Percentiles rank a stretch among this genome's conserved stretches.
phyloP scores from a whole-genome alignment of 1,140 invertebrate species.

The Dreissena rostriformis region DNA sequence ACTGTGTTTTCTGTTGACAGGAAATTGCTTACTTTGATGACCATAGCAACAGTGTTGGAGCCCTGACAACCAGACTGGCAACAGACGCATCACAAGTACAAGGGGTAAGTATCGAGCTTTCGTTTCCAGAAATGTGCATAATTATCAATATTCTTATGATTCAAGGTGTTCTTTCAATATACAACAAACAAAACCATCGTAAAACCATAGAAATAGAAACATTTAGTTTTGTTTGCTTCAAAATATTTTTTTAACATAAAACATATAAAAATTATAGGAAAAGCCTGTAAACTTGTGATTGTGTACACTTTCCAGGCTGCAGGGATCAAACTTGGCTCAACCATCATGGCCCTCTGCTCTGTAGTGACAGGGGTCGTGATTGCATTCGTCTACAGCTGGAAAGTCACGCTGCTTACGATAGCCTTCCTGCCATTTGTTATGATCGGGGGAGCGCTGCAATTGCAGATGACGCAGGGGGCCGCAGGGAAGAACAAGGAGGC shows the following conservation, averaged over 20 bases:
- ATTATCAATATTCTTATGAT: no score
- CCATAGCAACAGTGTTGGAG: constrained; percentile 82
- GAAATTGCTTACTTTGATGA: constrained; percentile 84
- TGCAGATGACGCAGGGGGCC: constrained; percentile 80
- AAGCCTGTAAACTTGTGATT: not conserved
- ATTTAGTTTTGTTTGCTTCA: no score
- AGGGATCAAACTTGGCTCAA: constrained; percentile 80
- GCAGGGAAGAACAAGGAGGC: constrained; percentile 61
- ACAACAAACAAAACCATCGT: no score
- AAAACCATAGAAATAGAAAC: no score
- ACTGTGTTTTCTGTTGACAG: constrained; percentile 45
- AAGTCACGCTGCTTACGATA: constrained; percentile 90
- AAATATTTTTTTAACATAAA: no score
- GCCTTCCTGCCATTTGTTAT: constrained; percentile 86
- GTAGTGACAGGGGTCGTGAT: constrained; percentile 86
- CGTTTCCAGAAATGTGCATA: no score
- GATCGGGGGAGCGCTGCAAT: constrained; percentile 86
- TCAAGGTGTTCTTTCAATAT: no score
- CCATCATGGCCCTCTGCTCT: constrained; percentile 81
- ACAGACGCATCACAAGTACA: constrained; percentile 83
- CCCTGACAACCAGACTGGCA: constrained; percentile 82
- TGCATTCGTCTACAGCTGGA: constrained; percentile 91
- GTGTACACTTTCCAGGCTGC: constrained; percentile 78
- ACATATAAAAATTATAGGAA: no score
- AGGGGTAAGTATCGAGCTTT: constrained; percentile 75